Percentiles rank a stretch among this genome's conserved stretches.
Evolutionary conservation across 2,113 vertebrate species (phyloP).

Genomic region (Rhynchopsitta pachyrhyncha): DNA sequence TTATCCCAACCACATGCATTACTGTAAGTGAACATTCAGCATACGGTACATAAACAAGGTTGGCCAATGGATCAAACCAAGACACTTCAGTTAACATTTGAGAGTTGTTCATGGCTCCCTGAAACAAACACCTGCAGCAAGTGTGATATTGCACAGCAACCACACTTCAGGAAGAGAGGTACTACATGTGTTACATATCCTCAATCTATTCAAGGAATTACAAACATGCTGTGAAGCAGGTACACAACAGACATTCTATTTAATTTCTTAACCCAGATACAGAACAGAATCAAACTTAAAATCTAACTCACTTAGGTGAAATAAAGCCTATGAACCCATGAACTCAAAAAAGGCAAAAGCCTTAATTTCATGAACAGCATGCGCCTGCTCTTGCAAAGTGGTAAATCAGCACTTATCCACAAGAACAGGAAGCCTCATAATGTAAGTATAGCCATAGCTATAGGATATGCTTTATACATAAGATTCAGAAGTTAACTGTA

Average conservation of each 20-base stretch:
- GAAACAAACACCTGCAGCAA: neutral
- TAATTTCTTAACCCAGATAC: neutral
- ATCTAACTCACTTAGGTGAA: neutral
- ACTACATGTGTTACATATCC: neutral
- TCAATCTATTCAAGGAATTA: neutral
- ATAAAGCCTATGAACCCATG: neutral
- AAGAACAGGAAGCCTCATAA: neutral
- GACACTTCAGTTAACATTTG: neutral
- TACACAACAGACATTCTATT: neutral
- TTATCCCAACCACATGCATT: neutral
- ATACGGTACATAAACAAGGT: neutral
- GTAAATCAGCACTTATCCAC: neutral
- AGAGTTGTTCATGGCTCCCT: neutral
- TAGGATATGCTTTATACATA: fast-evolving
- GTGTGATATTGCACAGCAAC: neutral
- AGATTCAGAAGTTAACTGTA: neutral
- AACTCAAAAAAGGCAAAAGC: neutral
- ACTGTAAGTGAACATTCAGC: neutral
- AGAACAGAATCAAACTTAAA: neutral
- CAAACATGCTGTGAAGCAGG: neutral
- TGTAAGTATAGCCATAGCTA: neutral
- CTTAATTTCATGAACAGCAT: neutral
- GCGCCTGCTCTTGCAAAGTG: neutral
- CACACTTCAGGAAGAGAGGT: neutral
- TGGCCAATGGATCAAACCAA: neutral